Conservation (phyloP, 2,113 vertebrate genomes). For the Micronycteris hirsuta region DNA sequence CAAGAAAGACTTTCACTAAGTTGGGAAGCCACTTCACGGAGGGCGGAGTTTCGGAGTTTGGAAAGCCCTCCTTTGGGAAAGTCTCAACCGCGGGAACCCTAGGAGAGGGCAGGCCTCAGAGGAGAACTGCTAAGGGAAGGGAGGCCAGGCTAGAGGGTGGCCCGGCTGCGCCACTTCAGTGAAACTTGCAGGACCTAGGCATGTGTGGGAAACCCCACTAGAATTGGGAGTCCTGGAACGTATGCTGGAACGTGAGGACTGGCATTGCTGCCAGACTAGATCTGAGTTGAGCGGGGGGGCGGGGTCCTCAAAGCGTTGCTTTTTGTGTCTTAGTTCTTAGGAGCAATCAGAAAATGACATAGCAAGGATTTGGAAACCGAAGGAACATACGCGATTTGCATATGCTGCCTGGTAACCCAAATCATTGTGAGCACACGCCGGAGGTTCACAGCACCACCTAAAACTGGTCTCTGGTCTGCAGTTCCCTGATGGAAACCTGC, state of each 20-base stretch:
- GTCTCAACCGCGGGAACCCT: neutral
- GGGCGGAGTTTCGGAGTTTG: neutral
- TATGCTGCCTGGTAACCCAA: neutral
- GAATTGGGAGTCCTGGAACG: neutral
- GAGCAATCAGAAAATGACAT: neutral
- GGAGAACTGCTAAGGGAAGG: neutral
- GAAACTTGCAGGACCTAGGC: neutral
- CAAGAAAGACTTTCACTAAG: slow-evolving; percentile 49
- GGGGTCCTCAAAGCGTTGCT: neutral
- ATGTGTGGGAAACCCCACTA: neutral
- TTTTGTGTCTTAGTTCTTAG: neutral
- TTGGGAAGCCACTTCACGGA: neutral
- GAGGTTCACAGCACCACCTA: neutral
- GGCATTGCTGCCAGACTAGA: neutral
- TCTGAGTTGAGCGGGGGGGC: no score
- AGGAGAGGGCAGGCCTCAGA: neutral
- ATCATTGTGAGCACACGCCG: neutral
- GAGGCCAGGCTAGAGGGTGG: neutral
- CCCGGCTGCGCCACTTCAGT: neutral
- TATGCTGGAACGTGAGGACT: neutral
- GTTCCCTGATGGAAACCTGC: neutral
- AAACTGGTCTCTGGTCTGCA: neutral
- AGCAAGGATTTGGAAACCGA: neutral
- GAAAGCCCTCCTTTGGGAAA: neutral
- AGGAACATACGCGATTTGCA: neutral